Conservation (phyloP, 2,797 vertebrate species). For the Sandelia bainsii region DNA sequence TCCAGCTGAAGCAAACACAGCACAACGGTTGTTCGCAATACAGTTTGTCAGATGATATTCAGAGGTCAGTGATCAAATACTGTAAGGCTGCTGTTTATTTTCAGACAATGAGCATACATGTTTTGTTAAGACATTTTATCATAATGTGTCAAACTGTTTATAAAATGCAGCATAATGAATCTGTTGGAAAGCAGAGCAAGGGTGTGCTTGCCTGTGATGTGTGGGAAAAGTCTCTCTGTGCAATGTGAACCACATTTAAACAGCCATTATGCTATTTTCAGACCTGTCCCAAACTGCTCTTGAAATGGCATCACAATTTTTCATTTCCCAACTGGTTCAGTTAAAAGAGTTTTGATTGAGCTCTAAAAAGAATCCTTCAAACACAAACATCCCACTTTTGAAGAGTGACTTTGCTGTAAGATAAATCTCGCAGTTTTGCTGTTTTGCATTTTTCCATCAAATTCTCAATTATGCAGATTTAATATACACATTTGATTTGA, state of each 20-base stretch:
- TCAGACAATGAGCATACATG: not conserved
- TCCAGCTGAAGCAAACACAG: slow-evolving; percentile 28
- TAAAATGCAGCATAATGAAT: not conserved
- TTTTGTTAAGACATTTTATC: slow-evolving; percentile 7
- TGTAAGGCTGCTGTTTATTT: not conserved
- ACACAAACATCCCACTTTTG: slow-evolving; percentile 54
- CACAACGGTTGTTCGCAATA: slow-evolving; percentile 17
- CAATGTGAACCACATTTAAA: slow-evolving; percentile 55
- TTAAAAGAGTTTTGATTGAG: slow-evolving; percentile 36
- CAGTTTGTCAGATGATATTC: slow-evolving; percentile 8
- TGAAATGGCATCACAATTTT: slow-evolving; percentile 71
- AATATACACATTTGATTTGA: slow-evolving; percentile 25
- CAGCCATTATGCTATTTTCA: slow-evolving; percentile 73
- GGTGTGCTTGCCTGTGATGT: slow-evolving; percentile 11
- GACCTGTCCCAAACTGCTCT: slow-evolving; percentile 66
- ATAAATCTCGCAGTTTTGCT: slow-evolving; percentile 27
- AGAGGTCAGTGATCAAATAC: slow-evolving; percentile 12
- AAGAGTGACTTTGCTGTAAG: slow-evolving; percentile 15
- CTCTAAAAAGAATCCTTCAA: slow-evolving; percentile 18
- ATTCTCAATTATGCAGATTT: slow-evolving; percentile 1
- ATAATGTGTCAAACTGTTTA: slow-evolving; percentile 1
- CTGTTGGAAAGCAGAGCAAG: not conserved
- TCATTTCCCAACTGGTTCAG: slow-evolving; percentile 58
- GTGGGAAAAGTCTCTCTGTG: slow-evolving; percentile 50
- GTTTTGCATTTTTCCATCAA: slow-evolving; percentile 8